phyloP scores from a whole-genome alignment of 2,888 invertebrate genomes.

The Steinernema carpocapsae region DNA sequence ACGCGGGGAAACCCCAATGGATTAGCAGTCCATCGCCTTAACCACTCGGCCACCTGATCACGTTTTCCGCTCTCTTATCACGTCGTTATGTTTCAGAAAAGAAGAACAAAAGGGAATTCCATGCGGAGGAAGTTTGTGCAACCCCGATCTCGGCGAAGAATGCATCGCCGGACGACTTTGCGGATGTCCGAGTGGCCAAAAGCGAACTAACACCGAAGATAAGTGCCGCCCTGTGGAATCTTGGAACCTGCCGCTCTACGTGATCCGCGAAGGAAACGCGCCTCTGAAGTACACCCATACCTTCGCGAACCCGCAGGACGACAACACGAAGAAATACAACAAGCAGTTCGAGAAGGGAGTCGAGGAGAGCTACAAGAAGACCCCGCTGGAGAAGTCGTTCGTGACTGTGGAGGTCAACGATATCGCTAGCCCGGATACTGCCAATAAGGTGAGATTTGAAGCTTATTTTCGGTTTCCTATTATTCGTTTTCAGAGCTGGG shows the following conservation, averaged over 20 bases:
- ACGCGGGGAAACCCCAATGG: conserved; percentile 65
- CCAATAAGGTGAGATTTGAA: conserved; percentile 37
- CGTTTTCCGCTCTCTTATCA: no score
- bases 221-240: conserved; percentile 53
- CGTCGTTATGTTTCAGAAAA: conserved; percentile 11
- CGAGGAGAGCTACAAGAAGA: conserved; percentile 52
- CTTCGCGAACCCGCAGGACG: conserved; percentile 51
- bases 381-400: conserved; percentile 52
- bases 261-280: conserved; percentile 53
- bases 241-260: conserved; percentile 54
- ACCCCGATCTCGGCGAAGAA: conserved; percentile 58
- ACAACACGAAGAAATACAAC: conserved; percentile 45
- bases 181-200: conserved; percentile 61
- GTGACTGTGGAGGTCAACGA: conserved; percentile 51
- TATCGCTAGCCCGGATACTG: conserved; percentile 51
- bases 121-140: conserved; percentile 48
- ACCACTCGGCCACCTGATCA: conserved; percentile 53
- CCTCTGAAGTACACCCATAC: conserved; percentile 50
- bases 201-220: conserved; percentile 51
- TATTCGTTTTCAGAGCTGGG: conserved; percentile 50
- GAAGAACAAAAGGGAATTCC: conserved; percentile 48
- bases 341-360: conserved; percentile 53
- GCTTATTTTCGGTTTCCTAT: neutral
- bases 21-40: conserved; percentile 57
- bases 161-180: conserved; percentile 64